Evolutionary conservation across 2,113 vertebrate species (phyloP).

Genomic region (Sinocyclocheilus rhinocerous): DNA sequence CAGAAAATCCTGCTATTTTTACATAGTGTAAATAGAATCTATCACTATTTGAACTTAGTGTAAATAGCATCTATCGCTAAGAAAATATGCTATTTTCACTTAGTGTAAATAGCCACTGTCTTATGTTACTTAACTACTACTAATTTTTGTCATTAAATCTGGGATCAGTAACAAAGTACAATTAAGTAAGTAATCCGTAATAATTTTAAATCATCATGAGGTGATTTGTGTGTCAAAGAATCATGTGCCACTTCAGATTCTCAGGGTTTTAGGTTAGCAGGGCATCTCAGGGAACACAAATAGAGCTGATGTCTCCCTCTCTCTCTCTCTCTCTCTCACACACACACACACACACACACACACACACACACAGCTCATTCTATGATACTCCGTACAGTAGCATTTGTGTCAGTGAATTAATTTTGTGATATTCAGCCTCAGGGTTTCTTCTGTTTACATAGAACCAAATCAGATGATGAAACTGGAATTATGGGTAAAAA

Average conservation of each 20-base stretch:
- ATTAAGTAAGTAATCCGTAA: background rate
- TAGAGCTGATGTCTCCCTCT: background rate
- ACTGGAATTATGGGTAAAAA: constrained; percentile 19
- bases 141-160: no score
- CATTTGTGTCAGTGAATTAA: constrained; percentile 16
- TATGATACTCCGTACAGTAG: background rate
- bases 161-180: no score
- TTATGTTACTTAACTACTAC: no score
- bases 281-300: background rate
- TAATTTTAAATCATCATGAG: background rate
- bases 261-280: background rate
- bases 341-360: background rate
- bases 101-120: no score
- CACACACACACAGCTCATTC: background rate
- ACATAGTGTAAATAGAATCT: no score
- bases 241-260: background rate
- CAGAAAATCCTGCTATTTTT: no score
- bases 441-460: background rate
- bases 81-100: no score
- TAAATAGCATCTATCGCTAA: no score
- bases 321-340: background rate
- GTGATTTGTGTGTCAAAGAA: background rate
- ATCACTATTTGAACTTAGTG: no score
- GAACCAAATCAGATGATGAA: constrained; percentile 1
- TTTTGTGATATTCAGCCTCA: constrained; percentile 32